Evolutionary conservation across 2,797 vertebrate genomes (phyloP), one percentile per base, ranked within the genome.

Genomic region (Sebastes baramenuke): DNA sequence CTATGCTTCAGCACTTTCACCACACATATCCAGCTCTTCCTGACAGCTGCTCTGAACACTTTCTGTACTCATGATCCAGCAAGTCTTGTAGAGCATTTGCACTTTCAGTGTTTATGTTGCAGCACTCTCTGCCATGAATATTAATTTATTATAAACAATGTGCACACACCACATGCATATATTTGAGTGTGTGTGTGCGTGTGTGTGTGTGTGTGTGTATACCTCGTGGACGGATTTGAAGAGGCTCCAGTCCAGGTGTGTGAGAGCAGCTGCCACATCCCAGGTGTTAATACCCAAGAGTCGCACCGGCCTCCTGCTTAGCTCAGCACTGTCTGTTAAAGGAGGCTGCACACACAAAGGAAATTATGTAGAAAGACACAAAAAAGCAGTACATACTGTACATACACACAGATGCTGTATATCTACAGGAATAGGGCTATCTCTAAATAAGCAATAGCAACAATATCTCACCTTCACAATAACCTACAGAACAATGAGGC

Each of bases 181-280:
- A 55, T 25, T 54, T 46, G 91, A 92, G n/a, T 60, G 18, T 64
- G 34, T 54, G 8, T 46, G 10, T 67, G 91, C 92, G n/a, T 60
- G 18, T 64, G 12, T 67, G 12, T 62, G n/a, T 11, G 9, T 73
- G 34, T 54, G 6, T 46, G 54, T 49, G 5, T 64, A 16, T 87
- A 99, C 98, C 97, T 99, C 98, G 0, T 99, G 98, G 90, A 99
- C 97, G 65, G 97, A 97, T 94, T 98, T 99, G 91, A 99, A 99
- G 68, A 99, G 97, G 87, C 90, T 97, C 98, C 98, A 99, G 90
- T 99, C 98, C 90, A 99, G 97, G 91, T 97, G 97, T 79, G 98
- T 99, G 85, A 99, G 95, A 70, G 98, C 97, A 83, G 97, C 96
- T 69, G 98, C 96, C 77, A 99, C 96, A 77, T 99, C 98, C 98